Evolutionary conservation across 2,888 invertebrate genomes (phyloP).

Genomic region (Podotricha telesiphe): DNA sequence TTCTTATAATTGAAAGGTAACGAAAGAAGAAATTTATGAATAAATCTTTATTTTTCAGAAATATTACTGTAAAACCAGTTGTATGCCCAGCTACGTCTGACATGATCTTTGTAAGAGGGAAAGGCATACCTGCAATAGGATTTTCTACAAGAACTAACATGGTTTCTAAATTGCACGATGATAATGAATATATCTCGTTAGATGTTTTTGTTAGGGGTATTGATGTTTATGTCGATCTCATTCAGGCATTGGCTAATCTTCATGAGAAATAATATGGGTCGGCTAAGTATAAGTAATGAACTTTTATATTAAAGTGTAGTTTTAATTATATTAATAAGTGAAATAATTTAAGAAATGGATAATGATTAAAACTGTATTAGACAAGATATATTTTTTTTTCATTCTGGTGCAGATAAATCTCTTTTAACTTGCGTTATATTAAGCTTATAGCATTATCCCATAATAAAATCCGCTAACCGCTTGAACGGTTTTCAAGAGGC

Average conservation of each 20-base stretch:
- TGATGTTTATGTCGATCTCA: conserved; percentile 53
- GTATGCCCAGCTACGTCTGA: conserved; percentile 64
- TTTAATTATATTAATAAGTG: too few relatives aligned
- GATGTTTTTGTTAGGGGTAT: conserved; percentile 61
- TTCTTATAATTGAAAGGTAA: too few relatives aligned
- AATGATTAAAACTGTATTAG: too few relatives aligned
- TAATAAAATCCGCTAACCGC: too few relatives aligned
- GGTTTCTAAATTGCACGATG: conserved; percentile 50
- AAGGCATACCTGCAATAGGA: conserved; percentile 64
- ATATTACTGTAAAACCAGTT: conserved; percentile 53
- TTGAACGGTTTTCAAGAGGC: too few relatives aligned
- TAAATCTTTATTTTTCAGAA: conserved; percentile 52
- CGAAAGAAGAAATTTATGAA: background rate
- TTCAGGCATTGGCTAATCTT: conserved; percentile 50
- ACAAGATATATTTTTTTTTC: too few relatives aligned
- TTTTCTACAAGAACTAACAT: conserved; percentile 60
- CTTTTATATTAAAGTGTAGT: too few relatives aligned
- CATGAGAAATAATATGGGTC: conserved; percentile 23
- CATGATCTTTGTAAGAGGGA: conserved; percentile 56
- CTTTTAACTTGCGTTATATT: too few relatives aligned
- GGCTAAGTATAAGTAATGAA: too few relatives aligned
- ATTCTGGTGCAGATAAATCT: too few relatives aligned
- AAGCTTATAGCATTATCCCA: too few relatives aligned
- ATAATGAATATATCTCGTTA: conserved; percentile 61
- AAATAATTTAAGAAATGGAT: too few relatives aligned